A percentile compares a stretch with the other conserved stretches of the same genome.
Conservation (phyloP, 2,113 vertebrate species). For the Lichenostomus cassidix region DNA sequence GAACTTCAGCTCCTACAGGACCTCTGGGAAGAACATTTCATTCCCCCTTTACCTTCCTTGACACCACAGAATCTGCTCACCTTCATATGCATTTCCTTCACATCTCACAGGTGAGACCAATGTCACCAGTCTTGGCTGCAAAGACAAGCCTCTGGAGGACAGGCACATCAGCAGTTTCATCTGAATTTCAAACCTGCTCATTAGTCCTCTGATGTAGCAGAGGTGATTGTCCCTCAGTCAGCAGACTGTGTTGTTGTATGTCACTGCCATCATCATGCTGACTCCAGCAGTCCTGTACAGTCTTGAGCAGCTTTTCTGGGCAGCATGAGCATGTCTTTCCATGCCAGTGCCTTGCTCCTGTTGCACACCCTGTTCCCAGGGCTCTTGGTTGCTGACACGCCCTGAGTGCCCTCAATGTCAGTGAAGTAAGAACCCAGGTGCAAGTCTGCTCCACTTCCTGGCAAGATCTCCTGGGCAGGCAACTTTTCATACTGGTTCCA, state of each 20-base stretch:
- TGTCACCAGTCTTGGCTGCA: neutral
- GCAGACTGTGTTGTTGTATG: neutral
- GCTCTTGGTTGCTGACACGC: neutral
- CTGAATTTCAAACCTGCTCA: neutral
- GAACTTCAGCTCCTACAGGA: neutral
- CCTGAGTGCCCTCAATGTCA: neutral
- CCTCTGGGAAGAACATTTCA: neutral
- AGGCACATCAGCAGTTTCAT: neutral
- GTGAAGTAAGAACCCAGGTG: neutral
- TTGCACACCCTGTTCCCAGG: slow-evolving; percentile 37
- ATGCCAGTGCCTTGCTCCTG: neutral
- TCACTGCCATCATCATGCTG: neutral
- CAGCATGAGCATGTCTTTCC: neutral
- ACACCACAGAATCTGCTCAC: neutral
- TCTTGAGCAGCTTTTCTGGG: neutral
- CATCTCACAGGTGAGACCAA: neutral
- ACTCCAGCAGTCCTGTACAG: neutral
- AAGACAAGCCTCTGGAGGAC: neutral
- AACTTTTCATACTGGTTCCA: neutral
- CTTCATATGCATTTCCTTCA: neutral
- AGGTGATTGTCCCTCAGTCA: neutral
- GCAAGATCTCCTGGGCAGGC: neutral
- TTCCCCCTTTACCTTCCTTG: neutral
- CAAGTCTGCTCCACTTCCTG: neutral
- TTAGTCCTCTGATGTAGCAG: neutral